phyloP scores from a whole-genome alignment of 2,113 vertebrate species.

The Spea bombifrons region DNA sequence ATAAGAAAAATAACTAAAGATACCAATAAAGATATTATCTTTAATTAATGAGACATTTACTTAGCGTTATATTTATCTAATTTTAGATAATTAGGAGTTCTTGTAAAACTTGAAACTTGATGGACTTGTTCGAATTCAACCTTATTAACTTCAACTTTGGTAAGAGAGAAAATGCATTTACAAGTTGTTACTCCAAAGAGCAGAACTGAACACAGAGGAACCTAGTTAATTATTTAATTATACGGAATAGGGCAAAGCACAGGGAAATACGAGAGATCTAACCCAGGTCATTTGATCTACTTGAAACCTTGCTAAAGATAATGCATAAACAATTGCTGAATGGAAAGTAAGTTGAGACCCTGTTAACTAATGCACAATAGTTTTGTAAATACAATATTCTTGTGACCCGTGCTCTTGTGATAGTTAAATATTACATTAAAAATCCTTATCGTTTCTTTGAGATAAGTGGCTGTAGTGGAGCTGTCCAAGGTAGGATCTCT shows the following conservation, averaged over 20 bases:
- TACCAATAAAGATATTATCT: no score
- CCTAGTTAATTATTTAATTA: neutral
- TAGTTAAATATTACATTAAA: slow-evolving; percentile 25
- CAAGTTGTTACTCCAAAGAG: neutral
- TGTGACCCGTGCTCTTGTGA: slow-evolving; percentile 10
- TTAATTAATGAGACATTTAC: no score
- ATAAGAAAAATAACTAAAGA: no score
- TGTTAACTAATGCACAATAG: slow-evolving; percentile 49
- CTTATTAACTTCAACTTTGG: no score
- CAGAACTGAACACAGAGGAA: neutral
- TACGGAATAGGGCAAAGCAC: slow-evolving; percentile 7
- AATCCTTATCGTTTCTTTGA: slow-evolving; percentile 7
- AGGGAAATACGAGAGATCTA: neutral
- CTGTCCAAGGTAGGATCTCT: slow-evolving; percentile 62
- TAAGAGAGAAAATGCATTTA: no score
- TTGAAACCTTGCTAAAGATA: neutral
- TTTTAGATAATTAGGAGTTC: no score
- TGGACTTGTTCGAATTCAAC: no score
- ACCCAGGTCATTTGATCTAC: slow-evolving; percentile 30
- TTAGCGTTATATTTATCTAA: no score
- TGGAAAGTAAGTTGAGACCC: slow-evolving; percentile 61
- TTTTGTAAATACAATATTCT: slow-evolving; percentile 47
- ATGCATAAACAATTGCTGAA: slow-evolving; percentile 51
- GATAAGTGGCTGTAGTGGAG: slow-evolving; percentile 50
- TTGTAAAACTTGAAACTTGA: no score